Evolutionary conservation across 2,797 vertebrate species (phyloP), one percentile per base, ranked within the genome.

Genomic region (Telmatherina bonti): DNA sequence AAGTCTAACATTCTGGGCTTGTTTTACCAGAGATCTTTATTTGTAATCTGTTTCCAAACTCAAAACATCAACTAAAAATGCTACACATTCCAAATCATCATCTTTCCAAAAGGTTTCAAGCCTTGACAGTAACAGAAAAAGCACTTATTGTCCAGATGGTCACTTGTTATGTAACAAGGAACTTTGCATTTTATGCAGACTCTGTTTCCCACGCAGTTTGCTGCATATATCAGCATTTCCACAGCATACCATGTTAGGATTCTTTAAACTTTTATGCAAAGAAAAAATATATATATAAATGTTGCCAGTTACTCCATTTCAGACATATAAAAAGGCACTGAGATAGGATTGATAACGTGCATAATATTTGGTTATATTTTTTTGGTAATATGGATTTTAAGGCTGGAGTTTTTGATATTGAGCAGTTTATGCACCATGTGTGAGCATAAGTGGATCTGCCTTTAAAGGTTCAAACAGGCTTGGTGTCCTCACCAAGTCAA

Each of bases 141-240:
- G 31, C 29, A 51, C 51, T 70, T 72, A 9, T 62, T 72, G 53
- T 73, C 62, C 74, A 82, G 74, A 78, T 84, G 72, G 38, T 51
- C 55, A 57, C 22, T 68, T 65, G 36, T 78, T 76, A 67, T 56
- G 49, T 63, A 86, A 74, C 26, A 68, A 33, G 3, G 30, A 72
- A 61, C 36, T 55, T 67, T 67, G 49, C 30, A 55, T 59, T 75
- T 71, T 35, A 62, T n/a, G 35, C 60, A 58, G 43, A 43, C 20
- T 69, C 54, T 35, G 41, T 35, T 58, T 35, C 30, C 1, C 24
- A 52, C 41, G 66, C 49, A 49, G 67, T 43, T 3, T 65, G 30
- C 52, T 56, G 52, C 59, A 62, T 9, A n/a, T 64, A 22, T 16
- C 22, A 62, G 18, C 3, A 31, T 10, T 41, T 67, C 24, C 7